Evolutionary conservation across 1,140 invertebrate genomes (phyloP), one percentile per base, ranked within the genome.

Genomic region (Lanistes nyassanus): DNA sequence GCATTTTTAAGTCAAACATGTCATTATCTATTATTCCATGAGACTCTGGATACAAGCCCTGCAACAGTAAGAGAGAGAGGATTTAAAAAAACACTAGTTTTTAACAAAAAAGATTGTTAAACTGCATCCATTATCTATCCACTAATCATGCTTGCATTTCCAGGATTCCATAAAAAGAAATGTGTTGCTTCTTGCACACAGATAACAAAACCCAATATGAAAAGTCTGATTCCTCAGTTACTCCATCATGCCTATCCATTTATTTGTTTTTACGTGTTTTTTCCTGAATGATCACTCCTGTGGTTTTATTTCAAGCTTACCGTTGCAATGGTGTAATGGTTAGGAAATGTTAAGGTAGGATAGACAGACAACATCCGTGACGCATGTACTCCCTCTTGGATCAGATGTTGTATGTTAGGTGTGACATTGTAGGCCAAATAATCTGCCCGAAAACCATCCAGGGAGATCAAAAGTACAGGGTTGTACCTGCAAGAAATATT

Each of bases 321-420:
- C 37, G 94, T 96, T 0, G 92, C 93, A 62, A 95, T 94, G 3
- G 93, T 91, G 82, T 94, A 93, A 88, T 95, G 94, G 89, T 95
- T 95, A 1, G 94, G 93, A 86, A 94, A 94, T 3, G 94, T 95
- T 89, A 93, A 93, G 1, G 94, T 94, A 0, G 92, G 91, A 87
- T 93, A 95, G 34, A 92, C 90, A 77, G 93, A 80, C 47, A 83
- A 81, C 91, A 95, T 92, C 77, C 92, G 93, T 31, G 92, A 90
- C 0, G 91, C 88, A 76, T 91, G 89, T 1, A 91, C 90, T 2
- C 94, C 93, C 79, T 90, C 87, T 4, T 88, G 78, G 74, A 88
- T 90, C 37, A 95, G 82, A 69, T 78, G 79, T 34, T 92, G 86
- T 77, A 95, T 87, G 9, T 84, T 86, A 0, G 90, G 90, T 9